phyloP scores from a whole-genome alignment of 2,113 vertebrate species.

The Stomatorhinus ivindoensis region DNA sequence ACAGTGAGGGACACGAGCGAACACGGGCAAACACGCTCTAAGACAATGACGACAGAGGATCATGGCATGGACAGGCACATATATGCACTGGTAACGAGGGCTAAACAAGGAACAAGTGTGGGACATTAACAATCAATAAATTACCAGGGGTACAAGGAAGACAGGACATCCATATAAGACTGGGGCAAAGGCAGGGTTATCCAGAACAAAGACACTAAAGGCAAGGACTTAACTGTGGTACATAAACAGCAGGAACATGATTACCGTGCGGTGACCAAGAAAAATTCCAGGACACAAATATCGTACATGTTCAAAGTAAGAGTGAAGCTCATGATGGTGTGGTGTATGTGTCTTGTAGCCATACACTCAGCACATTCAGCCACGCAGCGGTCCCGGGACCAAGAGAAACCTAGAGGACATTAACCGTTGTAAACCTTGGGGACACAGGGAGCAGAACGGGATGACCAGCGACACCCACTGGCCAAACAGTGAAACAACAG shows the following conservation, averaged over 20 bases:
- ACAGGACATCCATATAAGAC: not conserved
- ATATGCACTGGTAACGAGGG: not conserved
- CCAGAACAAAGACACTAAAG: not conserved
- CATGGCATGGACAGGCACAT: not conserved
- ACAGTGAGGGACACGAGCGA: not conserved
- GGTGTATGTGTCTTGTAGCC: not conserved
- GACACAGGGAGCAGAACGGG: not conserved
- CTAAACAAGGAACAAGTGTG: not conserved
- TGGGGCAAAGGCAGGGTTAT: not conserved
- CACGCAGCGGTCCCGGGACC: not conserved
- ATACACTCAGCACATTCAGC: not conserved
- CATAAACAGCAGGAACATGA: not conserved
- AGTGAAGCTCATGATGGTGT: not conserved
- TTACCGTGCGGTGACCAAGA: not conserved
- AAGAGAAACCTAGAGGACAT: not conserved
- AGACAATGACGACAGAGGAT: not conserved
- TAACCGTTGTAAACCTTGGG: not conserved
- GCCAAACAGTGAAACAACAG: not conserved
- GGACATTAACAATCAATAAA: not conserved
- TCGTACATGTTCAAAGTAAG: not conserved
- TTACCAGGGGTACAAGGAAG: not conserved
- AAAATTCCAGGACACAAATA: not conserved
- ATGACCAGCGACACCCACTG: not conserved
- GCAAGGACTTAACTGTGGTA: not conserved
- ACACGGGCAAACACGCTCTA: not conserved